Evolutionary conservation across 2,797 vertebrate genomes (phyloP), one percentile per base, ranked within the genome.

Genomic region (Oryzias dopingdopingensis): DNA sequence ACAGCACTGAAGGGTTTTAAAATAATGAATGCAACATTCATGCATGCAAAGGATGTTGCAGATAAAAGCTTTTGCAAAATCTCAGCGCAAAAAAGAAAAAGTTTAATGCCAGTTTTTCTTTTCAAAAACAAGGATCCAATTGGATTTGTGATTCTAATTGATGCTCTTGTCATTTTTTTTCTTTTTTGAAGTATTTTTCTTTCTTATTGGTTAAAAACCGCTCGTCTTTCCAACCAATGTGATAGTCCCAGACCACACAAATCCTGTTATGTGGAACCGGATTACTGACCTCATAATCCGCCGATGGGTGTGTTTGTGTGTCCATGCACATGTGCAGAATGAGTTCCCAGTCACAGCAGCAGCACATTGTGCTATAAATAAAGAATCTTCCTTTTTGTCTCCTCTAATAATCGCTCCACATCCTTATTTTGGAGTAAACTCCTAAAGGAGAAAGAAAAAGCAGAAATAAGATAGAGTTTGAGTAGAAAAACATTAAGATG

Each of bases 231-330:
- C 48, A 57, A 64, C 76, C 65, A 70, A 59, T 85, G 80, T 74
- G 79, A 85, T 55, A 65, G 72, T 59, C 22, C 24, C 61, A 72
- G 77, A 80, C 32, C 2, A 10, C 32, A 37, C 81, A 87, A 91
- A 90, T 89, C 88, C 87, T 86, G 85, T 91, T 89, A 84, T 87
- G 87, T 87, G 77, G 80, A 81, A 81, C 82, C 89, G 75, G 87
- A 90, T 91, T 91, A 91, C 82, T 74, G 83, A 52, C 74, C 32
- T 37, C 70, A 70, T 91, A 91, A 91, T 91, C 89, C 80, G 69
- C 59, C 65, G 68, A 52, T 49, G 68, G 72, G 8, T 57, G 58
- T 67, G 40, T 78, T 47, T 67, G 66, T 29, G 50, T 62, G 54
- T 63, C 62, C 20, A 22, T 51, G 56, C 66, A 46, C 74, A 70